Evolutionary conservation across 2,113 vertebrate species (phyloP), one percentile per base, ranked within the genome.

Genomic region (Aptenodytes patagonicus): DNA sequence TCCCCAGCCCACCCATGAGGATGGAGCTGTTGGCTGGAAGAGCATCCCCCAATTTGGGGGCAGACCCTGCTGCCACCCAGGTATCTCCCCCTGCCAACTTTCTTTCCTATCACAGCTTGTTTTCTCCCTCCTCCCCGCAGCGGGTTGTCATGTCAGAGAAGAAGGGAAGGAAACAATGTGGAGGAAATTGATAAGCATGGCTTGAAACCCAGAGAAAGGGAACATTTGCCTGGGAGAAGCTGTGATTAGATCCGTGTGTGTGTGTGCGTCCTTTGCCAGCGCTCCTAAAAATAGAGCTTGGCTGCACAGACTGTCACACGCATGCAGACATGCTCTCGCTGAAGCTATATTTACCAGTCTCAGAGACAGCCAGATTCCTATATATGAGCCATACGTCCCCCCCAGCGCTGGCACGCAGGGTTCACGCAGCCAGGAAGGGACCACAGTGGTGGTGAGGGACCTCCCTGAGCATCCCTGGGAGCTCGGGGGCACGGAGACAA

Each of bases 201-300:
- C 93, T 94, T 49, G 81, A 85, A 85, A 94, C 54, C 38, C 89
- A 49, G 92, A 83, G 72, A 81, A 89, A 72, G 42, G 61, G 92
- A 83, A 85, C 91, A 81, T 89, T 91, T 79, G 87, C 93, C 76
- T 83, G 38, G 89, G 75, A 88, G 93, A 87, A 94, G 83, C 81
- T 85, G 86, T 77, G 90, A 93, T 95, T 93, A 93, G 88, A 89
- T 80, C 54, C 11, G 18, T 76, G 66, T n/a, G 57, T 34, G 55
- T 65, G 60, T 76, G 79, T 32, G 60, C 77, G 57, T 87, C 81
- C 80, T 91, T 86, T 94, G 91, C 95, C 82, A 65, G 91, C 7
- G 2, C 26, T 76, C 85, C 94, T 96, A 97, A 97, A 97, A 97
- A 96, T 97, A 96, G 93, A 93, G 79, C 75, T 80, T 91, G 96